These are phyloP conservation scores for Acomys russatus DNA, from an alignment of 2,797 vertebrate species.

Conservation along the genomic window DNA sequence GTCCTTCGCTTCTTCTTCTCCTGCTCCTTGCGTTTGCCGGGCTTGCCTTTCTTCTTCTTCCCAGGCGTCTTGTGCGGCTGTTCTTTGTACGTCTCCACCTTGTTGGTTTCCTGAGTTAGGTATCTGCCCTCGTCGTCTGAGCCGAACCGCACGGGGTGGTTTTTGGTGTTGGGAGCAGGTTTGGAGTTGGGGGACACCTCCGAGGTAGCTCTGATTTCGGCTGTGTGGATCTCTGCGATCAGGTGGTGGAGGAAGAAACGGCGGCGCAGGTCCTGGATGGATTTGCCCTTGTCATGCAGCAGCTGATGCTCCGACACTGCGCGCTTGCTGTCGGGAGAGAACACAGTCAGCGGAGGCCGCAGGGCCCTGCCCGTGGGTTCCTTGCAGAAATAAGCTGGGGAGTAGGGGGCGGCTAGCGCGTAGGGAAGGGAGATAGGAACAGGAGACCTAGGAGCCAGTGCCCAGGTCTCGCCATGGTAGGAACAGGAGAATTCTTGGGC, in stretches of 20 bases:
- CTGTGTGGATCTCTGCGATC: conserved; percentile 96
- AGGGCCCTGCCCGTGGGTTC: background rate
- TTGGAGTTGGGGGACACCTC: conserved; percentile 93
- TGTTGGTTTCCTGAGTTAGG: conserved; percentile 97
- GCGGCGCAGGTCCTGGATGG: conserved; percentile 94
- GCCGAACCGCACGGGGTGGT: conserved; percentile 91
- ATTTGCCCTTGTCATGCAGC: conserved; percentile 96
- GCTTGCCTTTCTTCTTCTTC: conserved; percentile 96
- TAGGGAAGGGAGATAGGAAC: background rate
- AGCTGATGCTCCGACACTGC: conserved; percentile 97
- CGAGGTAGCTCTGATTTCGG: conserved; percentile 91
- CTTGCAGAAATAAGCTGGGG: no score
- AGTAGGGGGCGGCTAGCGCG: no score
- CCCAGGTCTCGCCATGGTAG: background rate
- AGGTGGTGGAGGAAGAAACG: conserved; percentile 95
- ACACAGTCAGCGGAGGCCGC: background rate
- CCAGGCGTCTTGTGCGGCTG: conserved; percentile 92
- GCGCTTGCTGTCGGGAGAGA: conserved; percentile 90
- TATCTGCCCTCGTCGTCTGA: conserved; percentile 92
- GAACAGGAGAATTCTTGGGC: background rate
- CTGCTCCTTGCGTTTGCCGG: conserved; percentile 94
- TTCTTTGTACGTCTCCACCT: conserved; percentile 94
- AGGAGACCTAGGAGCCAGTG: background rate
- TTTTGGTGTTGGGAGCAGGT: conserved; percentile 93
- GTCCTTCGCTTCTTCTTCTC: conserved; percentile 94